Conservation (phyloP, 2,888 invertebrate genomes). For the Microplitis manilae region DNA sequence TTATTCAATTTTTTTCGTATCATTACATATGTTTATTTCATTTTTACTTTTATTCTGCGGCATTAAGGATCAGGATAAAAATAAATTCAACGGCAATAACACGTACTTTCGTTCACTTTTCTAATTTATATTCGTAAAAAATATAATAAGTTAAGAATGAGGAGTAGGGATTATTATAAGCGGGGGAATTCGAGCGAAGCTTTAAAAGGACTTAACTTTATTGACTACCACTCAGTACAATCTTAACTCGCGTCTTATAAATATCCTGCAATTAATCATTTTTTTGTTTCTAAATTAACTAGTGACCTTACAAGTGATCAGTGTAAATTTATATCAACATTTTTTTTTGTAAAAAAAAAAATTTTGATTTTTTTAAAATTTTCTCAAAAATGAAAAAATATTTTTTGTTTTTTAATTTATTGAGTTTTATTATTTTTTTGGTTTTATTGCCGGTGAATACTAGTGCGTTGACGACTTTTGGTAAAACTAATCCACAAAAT, state of each 20-base stretch:
- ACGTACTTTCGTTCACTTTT: too few relatives aligned
- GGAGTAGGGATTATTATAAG: background rate
- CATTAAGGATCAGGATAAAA: too few relatives aligned
- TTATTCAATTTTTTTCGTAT: too few relatives aligned
- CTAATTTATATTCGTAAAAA: too few relatives aligned
- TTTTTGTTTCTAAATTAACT: background rate
- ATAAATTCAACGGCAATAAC: too few relatives aligned
- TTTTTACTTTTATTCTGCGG: too few relatives aligned
- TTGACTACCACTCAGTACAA: background rate
- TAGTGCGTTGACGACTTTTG: conserved; percentile 80
- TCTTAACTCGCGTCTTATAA: background rate
- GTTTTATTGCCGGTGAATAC: conserved; percentile 72
- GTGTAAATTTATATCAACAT: too few relatives aligned
- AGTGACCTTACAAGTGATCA: too few relatives aligned
- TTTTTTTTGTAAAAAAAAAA: too few relatives aligned
- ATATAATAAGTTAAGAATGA: background rate
- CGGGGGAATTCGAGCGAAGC: background rate
- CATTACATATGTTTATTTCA: too few relatives aligned
- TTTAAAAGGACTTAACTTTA: background rate
- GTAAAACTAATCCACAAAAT: conserved; percentile 77
- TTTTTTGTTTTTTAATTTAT: background rate
- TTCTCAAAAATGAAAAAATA: conserved; percentile 16
- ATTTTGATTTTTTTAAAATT: background rate
- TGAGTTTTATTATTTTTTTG: conserved; percentile 15
- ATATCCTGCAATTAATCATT: background rate